A percentile compares a stretch with the other conserved stretches of the same genome.
These are phyloP conservation scores for Corynorhinus townsendii DNA, from an alignment of 2,113 vertebrate species.

Conservation along the genomic window DNA sequence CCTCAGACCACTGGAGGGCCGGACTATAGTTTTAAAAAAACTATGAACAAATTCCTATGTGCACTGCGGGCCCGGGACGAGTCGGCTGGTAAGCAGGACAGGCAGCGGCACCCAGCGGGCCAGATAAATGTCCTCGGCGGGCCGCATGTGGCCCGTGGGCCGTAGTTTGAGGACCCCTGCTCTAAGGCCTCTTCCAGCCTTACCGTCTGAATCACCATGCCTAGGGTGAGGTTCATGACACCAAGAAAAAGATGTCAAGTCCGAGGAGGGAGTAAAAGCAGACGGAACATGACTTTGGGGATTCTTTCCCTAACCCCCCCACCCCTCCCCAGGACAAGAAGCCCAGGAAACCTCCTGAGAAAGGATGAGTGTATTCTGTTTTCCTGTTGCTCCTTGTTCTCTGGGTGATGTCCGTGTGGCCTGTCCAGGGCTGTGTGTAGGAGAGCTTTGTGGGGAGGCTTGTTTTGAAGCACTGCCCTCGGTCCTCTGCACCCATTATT, in stretches of 20 bases:
- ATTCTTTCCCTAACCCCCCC: background rate
- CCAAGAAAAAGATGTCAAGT: background rate
- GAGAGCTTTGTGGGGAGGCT: background rate
- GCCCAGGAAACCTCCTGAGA: background rate
- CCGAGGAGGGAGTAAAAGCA: background rate
- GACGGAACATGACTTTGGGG: background rate
- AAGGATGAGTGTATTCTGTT: background rate
- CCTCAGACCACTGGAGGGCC: no score
- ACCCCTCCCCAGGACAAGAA: background rate
- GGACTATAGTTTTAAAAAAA: no score
- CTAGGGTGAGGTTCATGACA: background rate
- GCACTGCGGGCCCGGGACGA: no score
- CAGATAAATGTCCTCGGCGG: no score
- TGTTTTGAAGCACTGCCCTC: background rate
- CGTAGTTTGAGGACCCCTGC: no score
- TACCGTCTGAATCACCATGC: background rate
- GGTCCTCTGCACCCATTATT: background rate
- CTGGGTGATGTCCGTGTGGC: no score
- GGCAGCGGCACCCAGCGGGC: no score
- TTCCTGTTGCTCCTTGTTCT: background rate
- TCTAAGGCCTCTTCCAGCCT: background rate
- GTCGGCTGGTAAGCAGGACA: no score
- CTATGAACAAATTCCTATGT: no score
- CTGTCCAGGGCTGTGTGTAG: fast-evolving
- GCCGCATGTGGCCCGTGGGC: no score